A percentile compares a stretch with the other conserved stretches of the same genome.
These are phyloP conservation scores for Tribolium freemani DNA, from an alignment of 2,888 invertebrate species.

Conservation along the genomic window DNA sequence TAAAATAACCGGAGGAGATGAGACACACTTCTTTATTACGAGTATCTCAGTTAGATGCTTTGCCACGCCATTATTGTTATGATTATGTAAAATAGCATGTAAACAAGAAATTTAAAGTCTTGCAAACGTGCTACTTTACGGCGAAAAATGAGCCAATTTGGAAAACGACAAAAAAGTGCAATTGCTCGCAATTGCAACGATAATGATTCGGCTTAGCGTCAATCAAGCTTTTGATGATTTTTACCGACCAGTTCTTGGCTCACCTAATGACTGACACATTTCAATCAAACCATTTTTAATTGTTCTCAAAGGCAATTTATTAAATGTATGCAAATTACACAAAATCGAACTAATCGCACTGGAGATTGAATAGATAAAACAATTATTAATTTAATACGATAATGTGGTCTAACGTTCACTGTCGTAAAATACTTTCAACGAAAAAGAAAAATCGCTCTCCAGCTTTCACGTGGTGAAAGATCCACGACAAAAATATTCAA, in stretches of 20 bases:
- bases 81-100: conserved; percentile 29
- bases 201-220: conserved; percentile 25
- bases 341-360: conserved; percentile 35
- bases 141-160: background rate
- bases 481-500: conserved; percentile 9
- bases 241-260: conserved; percentile 5
- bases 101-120: conserved; percentile 18
- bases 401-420: conserved; percentile 35
- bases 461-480: conserved; percentile 43
- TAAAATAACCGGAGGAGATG: no score
- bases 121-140: background rate
- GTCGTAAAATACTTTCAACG: conserved; percentile 39
- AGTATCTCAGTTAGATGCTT: background rate
- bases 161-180: background rate
- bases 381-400: conserved; percentile 39
- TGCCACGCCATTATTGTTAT: conserved; percentile 1
- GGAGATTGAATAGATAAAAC: conserved; percentile 43
- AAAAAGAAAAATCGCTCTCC: conserved; percentile 20
- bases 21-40: no score
- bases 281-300: conserved; percentile 37
- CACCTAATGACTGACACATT: conserved; percentile 34
- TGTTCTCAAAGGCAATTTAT: conserved; percentile 34
- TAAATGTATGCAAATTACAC: conserved; percentile 41
- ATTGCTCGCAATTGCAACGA: background rate
- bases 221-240: conserved; percentile 26